A percentile compares a stretch with the other conserved stretches of the same genome.
phyloP scores from a whole-genome alignment of 1,140 invertebrate species.

The Cepaea nemoralis region DNA sequence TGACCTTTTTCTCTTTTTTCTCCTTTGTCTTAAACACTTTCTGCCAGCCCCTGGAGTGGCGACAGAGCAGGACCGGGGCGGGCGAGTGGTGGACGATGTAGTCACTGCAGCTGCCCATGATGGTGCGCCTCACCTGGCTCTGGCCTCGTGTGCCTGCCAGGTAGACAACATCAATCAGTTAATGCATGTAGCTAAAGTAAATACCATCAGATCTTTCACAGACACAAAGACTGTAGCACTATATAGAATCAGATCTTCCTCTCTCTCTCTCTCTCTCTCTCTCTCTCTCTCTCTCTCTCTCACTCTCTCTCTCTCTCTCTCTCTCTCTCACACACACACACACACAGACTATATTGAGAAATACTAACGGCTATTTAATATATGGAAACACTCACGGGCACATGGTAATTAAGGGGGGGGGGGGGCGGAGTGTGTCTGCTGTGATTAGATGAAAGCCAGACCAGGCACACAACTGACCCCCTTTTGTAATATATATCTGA shows the following conservation, averaged over 20 bases:
- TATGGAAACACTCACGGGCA: no score
- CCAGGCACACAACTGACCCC: no score
- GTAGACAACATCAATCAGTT: no score
- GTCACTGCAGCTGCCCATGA: background rate
- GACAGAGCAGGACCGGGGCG: background rate
- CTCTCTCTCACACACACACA: constrained; percentile 9
- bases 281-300: constrained; percentile 17
- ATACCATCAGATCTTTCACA: no score
- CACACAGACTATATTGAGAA: no score
- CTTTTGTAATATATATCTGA: no score
- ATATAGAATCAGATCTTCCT: background rate
- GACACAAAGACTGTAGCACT: no score
- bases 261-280: constrained; percentile 17
- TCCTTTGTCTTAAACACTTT: background rate
- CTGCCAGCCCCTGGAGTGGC: background rate
- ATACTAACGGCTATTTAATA: no score
- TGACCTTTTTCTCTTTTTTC: constrained; percentile 3
- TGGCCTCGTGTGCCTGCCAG: constrained; percentile 15
- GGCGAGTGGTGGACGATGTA: constrained; percentile 8
- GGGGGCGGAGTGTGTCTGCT: no score
- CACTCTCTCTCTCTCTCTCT: constrained; percentile 27
- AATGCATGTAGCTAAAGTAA: no score
- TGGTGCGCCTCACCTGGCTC: background rate
- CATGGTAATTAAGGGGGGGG: no score
- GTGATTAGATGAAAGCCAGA: no score